Evolutionary conservation across 1,140 invertebrate genomes (phyloP), one percentile per base, ranked within the genome.

Genomic region (Phthorimaea operculella): DNA sequence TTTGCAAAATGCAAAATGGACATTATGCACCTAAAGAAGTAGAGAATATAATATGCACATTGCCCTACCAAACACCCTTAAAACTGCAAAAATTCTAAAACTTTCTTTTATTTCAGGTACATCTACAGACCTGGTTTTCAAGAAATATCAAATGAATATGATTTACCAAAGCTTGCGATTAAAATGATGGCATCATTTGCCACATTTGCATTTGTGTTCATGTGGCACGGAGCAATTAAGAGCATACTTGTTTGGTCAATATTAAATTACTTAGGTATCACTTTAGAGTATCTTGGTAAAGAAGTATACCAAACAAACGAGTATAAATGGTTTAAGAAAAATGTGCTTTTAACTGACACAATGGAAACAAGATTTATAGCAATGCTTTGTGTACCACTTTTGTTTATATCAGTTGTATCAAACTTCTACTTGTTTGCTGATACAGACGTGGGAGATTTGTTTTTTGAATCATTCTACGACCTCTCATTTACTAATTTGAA

Each of bases 351-450:
- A 51, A 72, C 65, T 39, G 64, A 69, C 54, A 64, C 63, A 49
- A 79, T 79, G 73, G 81, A 81, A 60, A 63, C 66, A 52, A 86
- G 93, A 60, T 83, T 94, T 39, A 86, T 90, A 71, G 93, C 91
- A 51, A 54, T 91, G 2, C 66, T 93, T 54, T 88, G 90, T 55
- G 87, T 90, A 21, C 93, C 93, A 28, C 78, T 96, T 18, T 87
- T 95, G 59, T 88, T 91, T 11, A 79, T 95, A 57, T 94, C 94
- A 10, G 91, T 91, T 6, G 87, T 95, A 63, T 94, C 94, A 2
- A 95, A 94, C 83, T 94, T 94, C 71, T 95, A 93, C 79, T 95
- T 96, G 70, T 93, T 96, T 82, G 92, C 89, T 60, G 92, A 92
- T 0, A 84, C 82, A 58, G 88, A 91, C 51, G 86, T 94, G 58